Conservation (phyloP, 2,888 invertebrate species). For the Aphidius colemani region DNA sequence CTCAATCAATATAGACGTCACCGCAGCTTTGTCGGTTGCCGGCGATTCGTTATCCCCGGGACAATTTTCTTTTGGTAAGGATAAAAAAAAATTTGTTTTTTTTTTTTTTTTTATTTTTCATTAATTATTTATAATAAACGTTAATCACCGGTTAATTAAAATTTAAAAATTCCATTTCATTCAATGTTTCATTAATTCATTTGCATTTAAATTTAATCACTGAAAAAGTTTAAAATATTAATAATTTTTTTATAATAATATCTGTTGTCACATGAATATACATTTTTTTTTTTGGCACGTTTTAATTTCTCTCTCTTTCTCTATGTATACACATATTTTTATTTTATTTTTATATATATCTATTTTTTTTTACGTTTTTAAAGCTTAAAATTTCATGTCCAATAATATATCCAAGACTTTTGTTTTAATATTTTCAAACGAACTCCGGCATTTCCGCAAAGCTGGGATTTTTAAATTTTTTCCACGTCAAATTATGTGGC, state of each 20-base stretch:
- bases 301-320: neutral
- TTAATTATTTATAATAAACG: conserved; percentile 10
- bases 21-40: conserved; percentile 32
- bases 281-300: neutral
- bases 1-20: conserved; percentile 31
- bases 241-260: conserved; percentile 4
- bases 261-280: conserved; percentile 4
- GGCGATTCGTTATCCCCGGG: conserved; percentile 32
- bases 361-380: neutral
- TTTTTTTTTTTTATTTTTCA: conserved; percentile 24
- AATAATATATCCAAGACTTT: neutral
- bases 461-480: conserved; percentile 12
- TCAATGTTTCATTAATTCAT: conserved; percentile 4
- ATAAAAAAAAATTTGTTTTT: conserved; percentile 18
- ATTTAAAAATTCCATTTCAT: conserved; percentile 12
- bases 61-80: conserved; percentile 33
- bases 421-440: conserved; percentile 5
- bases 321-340: too few relatives aligned
- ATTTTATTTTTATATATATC: too few relatives aligned
- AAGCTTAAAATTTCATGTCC: neutral
- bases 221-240: conserved; percentile 3
- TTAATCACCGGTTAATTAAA: conserved; percentile 17
- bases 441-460: conserved; percentile 15
- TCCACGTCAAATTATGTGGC: neutral
- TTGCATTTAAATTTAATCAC: neutral